Conservation (phyloP, 2,888 invertebrate genomes). For the Ligdia adustata region DNA sequence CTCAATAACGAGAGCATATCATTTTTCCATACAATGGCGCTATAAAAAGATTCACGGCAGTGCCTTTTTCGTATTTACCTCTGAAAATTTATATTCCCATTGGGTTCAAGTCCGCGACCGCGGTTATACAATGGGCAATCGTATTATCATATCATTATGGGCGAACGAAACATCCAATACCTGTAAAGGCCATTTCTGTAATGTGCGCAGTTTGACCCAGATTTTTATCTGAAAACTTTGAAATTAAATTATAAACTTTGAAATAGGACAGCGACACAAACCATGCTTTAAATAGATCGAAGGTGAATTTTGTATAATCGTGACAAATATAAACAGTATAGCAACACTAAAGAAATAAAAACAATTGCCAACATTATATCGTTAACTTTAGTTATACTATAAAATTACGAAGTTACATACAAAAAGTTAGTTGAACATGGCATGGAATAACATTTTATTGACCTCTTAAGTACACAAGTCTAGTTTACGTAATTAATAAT, state of each 20-base stretch:
- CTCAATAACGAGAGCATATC: slow-evolving; percentile 59
- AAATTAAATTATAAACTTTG: slow-evolving; percentile 16
- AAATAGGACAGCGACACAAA: not conserved
- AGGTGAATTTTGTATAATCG: too few relatives aligned
- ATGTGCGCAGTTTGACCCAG: slow-evolving; percentile 25
- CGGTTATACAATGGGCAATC: slow-evolving; percentile 76
- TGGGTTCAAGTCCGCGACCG: slow-evolving; percentile 67
- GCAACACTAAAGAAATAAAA: too few relatives aligned
- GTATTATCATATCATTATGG: slow-evolving; percentile 78
- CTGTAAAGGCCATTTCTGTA: slow-evolving; percentile 26
- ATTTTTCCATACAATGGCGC: slow-evolving; percentile 66
- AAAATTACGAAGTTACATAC: too few relatives aligned
- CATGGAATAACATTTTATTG: too few relatives aligned
- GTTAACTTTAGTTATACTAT: too few relatives aligned
- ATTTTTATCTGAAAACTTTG: slow-evolving; percentile 19
- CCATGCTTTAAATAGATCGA: too few relatives aligned
- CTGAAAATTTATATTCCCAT: slow-evolving; percentile 77
- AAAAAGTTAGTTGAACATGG: too few relatives aligned
- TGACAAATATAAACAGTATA: too few relatives aligned
- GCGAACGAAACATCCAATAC: slow-evolving; percentile 42
- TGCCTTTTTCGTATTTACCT: slow-evolving; percentile 76
- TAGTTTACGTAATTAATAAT: too few relatives aligned
- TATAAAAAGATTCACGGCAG: slow-evolving; percentile 70
- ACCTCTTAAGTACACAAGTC: too few relatives aligned
- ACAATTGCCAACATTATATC: too few relatives aligned